These are phyloP conservation scores for Spodoptera littoralis DNA, from an alignment of 2,888 invertebrate genomes.

Conservation along the genomic window DNA sequence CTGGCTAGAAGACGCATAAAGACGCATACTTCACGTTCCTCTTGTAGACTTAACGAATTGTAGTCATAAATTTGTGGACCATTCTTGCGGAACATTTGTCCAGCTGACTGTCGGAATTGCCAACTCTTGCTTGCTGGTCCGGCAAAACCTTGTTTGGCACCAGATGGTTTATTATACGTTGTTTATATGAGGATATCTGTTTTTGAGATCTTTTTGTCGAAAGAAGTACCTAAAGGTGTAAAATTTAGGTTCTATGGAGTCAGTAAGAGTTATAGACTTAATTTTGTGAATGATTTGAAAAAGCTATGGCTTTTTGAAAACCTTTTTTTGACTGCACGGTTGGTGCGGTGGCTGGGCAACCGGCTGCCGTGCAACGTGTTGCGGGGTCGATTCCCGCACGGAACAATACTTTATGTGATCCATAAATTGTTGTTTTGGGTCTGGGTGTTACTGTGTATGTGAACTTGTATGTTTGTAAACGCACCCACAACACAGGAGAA, in stretches of 20 bases:
- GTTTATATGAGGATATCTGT: constrained; percentile 20
- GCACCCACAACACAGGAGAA: no score
- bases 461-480: no score
- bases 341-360: no score
- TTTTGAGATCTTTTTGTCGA: constrained; percentile 14
- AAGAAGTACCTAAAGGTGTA: background rate
- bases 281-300: background rate
- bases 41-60: constrained; percentile 75
- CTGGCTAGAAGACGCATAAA: constrained; percentile 57
- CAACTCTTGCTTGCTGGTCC: constrained; percentile 62
- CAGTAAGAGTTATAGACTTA: background rate
- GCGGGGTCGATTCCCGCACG: no score
- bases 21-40: constrained; percentile 72
- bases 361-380: no score
- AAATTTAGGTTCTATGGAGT: background rate
- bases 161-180: constrained; percentile 35
- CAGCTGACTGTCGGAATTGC: constrained; percentile 66
- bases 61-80: constrained; percentile 74
- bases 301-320: no score
- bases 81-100: constrained; percentile 80
- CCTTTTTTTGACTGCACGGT: no score
- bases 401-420: no score
- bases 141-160: constrained; percentile 46
- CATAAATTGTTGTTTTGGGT: no score
- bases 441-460: no score